phyloP scores from a whole-genome alignment of 2,113 vertebrate species.

The Illadopsis cleaveri region DNA sequence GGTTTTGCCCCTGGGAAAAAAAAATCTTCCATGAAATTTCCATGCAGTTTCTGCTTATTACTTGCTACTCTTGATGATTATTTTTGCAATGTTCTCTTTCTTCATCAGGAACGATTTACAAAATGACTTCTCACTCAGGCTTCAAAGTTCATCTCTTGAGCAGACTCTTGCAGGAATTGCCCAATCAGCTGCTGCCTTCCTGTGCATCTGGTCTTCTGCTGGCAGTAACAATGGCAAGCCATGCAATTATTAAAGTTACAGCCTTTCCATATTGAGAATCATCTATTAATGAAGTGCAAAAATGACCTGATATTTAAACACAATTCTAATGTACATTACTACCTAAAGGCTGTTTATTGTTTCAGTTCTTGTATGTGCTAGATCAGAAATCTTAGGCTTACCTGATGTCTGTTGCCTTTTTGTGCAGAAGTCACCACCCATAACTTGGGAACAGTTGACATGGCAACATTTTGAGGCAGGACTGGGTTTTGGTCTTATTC shows the following conservation, averaged over 20 bases:
- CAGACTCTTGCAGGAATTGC: background rate
- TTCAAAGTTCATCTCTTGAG: background rate
- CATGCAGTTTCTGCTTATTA: background rate
- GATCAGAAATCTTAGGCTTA: background rate
- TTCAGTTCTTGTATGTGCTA: background rate
- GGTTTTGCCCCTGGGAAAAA: background rate
- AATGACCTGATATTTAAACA: background rate
- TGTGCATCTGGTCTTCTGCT: background rate
- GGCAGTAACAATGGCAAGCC: background rate
- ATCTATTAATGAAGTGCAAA: background rate
- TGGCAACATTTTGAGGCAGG: background rate
- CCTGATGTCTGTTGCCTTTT: background rate
- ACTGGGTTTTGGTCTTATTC: background rate
- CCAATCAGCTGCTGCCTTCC: background rate
- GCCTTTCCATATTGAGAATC: background rate
- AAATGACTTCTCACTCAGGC: background rate
- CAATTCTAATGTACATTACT: background rate
- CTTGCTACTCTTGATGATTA: background rate
- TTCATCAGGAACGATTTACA: background rate
- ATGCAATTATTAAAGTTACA: background rate
- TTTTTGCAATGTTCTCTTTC: background rate
- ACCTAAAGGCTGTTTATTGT: background rate
- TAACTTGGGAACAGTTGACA: background rate
- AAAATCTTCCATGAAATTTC: background rate
- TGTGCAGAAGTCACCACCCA: background rate